A percentile compares a stretch with the other conserved stretches of the same genome.
These are phyloP conservation scores for Pristionchus entomophagus DNA, from an alignment of 2,888 invertebrate species.

Conservation along the genomic window DNA sequence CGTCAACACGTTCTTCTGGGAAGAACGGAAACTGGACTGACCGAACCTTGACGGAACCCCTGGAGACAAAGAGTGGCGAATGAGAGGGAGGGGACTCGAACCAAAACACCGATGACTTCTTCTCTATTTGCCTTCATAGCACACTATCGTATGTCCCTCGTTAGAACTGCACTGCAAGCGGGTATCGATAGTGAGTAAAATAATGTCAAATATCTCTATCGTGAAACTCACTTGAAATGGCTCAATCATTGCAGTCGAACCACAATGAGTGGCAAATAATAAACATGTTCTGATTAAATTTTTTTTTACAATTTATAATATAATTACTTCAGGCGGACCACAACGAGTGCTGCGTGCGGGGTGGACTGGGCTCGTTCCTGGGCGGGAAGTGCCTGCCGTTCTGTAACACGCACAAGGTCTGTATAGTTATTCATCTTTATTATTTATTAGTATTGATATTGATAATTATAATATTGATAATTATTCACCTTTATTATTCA, in stretches of 20 bases:
- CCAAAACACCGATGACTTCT: no score
- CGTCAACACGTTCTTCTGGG: no score
- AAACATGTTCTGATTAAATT: neutral
- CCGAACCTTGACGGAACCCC: no score
- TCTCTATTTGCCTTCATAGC: no score
- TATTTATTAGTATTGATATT: neutral
- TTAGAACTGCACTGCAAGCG: no score
- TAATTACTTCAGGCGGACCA: slow-evolving; percentile 61
- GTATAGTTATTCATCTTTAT: neutral
- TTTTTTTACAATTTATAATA: neutral
- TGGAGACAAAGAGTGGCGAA: no score
- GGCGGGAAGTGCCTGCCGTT: slow-evolving; percentile 73
- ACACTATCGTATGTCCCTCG: no score
- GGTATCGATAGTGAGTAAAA: no score
- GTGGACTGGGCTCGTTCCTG: slow-evolving; percentile 63
- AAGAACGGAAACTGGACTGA: no score
- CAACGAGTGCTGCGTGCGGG: slow-evolving; percentile 64
- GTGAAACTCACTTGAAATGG: neutral
- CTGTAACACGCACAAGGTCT: slow-evolving; percentile 66
- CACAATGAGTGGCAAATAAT: neutral
- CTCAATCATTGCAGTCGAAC: neutral
- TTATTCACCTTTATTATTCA: no score
- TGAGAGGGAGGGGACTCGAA: no score
- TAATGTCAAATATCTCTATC: neutral
- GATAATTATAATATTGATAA: neutral